These are phyloP conservation scores for Oeneis ivallda DNA, from an alignment of 2,888 invertebrate genomes.

Conservation along the genomic window DNA sequence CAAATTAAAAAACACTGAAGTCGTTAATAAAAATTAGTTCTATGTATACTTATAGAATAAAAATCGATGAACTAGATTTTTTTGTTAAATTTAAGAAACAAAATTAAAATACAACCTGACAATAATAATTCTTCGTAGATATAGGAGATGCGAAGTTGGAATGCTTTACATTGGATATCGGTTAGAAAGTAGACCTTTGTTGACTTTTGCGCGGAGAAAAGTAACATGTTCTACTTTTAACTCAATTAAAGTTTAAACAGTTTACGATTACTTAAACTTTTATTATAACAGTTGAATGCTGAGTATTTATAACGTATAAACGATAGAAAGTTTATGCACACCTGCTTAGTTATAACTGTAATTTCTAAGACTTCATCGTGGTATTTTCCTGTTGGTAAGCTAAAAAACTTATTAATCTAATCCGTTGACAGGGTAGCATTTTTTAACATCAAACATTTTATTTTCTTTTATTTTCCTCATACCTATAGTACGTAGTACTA, in stretches of 20 bases:
- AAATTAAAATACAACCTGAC: neutral
- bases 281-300: conserved; percentile 35
- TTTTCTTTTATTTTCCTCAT: neutral
- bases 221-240: conserved; percentile 44
- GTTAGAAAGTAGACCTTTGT: conserved; percentile 60
- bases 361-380: conserved; percentile 3
- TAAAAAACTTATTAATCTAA: conserved; percentile 10
- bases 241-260: conserved; percentile 30
- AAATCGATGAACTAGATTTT: conserved; percentile 2
- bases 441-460: too few species aligned
- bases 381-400: conserved; percentile 4
- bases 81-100: conserved; percentile 2
- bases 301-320: conserved; percentile 16
- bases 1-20: too few species aligned
- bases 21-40: neutral
- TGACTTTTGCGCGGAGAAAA: conserved; percentile 47
- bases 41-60: neutral
- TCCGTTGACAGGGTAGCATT: neutral
- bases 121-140: conserved; percentile 10
- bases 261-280: conserved; percentile 31
- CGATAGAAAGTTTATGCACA: conserved; percentile 27
- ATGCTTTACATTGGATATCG: conserved; percentile 39
- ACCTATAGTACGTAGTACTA: too few species aligned
- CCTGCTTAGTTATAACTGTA: conserved; percentile 4
- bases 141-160: conserved; percentile 30